phyloP scores from a whole-genome alignment of 2,888 invertebrate genomes.

The Amiota communis region DNA sequence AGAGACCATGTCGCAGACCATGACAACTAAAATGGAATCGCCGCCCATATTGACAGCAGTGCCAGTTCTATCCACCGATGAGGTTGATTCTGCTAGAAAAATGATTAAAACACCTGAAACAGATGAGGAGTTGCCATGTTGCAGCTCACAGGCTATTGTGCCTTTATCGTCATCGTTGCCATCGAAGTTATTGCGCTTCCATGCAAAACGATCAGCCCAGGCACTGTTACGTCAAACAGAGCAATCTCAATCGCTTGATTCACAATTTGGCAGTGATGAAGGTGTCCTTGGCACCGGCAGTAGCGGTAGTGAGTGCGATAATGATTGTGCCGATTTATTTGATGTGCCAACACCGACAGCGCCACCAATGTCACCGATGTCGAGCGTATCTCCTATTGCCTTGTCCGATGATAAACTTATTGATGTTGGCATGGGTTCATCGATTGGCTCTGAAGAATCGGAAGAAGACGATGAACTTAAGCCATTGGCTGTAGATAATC shows the following conservation, averaged over 20 bases:
- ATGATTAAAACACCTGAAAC: neutral
- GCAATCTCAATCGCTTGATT: slow-evolving; percentile 55
- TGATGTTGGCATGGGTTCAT: slow-evolving; percentile 67
- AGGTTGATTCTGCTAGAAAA: neutral
- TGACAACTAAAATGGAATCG: neutral
- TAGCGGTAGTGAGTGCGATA: slow-evolving; percentile 41
- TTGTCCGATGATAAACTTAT: slow-evolving; percentile 62
- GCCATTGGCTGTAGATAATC: slow-evolving; percentile 72
- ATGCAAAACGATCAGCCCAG: slow-evolving; percentile 66
- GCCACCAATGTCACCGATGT: slow-evolving; percentile 52
- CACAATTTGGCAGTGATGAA: slow-evolving; percentile 63
- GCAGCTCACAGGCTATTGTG: slow-evolving; percentile 64
- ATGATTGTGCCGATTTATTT: slow-evolving; percentile 42
- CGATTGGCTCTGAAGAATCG: slow-evolving; percentile 68
- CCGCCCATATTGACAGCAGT: slow-evolving; percentile 55
- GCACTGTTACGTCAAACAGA: slow-evolving; percentile 61
- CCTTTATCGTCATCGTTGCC: slow-evolving; percentile 70
- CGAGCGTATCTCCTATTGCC: neutral
- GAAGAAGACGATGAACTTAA: slow-evolving; percentile 73
- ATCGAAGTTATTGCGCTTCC: slow-evolving; percentile 68
- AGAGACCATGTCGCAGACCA: slow-evolving; percentile 18
- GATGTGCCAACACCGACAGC: slow-evolving; percentile 49
- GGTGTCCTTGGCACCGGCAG: slow-evolving; percentile 38
- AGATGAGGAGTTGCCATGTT: slow-evolving; percentile 50
- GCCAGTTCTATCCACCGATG: slow-evolving; percentile 50